A percentile compares a stretch with the other conserved stretches of the same genome.
These are phyloP conservation scores for Xylocampa areola DNA, from an alignment of 2,888 invertebrate genomes.

Conservation along the genomic window DNA sequence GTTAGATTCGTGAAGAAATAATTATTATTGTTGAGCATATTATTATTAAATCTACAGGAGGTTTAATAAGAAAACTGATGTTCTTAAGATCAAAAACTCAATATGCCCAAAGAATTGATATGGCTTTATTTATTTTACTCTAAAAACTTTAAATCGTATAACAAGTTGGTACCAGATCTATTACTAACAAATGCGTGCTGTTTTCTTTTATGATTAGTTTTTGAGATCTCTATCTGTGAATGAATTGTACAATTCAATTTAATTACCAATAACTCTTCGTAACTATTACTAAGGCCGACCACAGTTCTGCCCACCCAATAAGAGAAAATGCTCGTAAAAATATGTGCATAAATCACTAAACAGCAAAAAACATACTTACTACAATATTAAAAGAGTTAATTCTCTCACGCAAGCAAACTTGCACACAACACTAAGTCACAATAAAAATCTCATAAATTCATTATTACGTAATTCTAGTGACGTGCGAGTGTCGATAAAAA, in stretches of 20 bases:
- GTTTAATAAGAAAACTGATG: no score
- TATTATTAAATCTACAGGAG: no score
- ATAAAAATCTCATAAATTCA: slow-evolving; percentile 57
- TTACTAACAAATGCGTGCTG: no score
- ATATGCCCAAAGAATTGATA: no score
- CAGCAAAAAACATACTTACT: slow-evolving; percentile 39
- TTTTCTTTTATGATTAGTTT: no score
- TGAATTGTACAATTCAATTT: slow-evolving; percentile 10
- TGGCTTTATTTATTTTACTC: no score
- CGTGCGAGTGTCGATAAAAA: slow-evolving; percentile 64
- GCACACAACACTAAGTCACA: slow-evolving; percentile 23
- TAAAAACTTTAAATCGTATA: no score
- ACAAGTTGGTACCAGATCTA: no score
- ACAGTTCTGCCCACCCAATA: slow-evolving; percentile 22
- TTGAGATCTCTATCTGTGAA: no score
- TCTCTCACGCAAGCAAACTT: slow-evolving; percentile 42
- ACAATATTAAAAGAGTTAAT: slow-evolving; percentile 47
- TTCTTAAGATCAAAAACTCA: no score
- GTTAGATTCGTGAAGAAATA: no score
- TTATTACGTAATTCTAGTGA: slow-evolving; percentile 68
- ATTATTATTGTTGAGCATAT: no score
- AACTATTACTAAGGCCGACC: slow-evolving; percentile 4
- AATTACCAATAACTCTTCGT: slow-evolving; percentile 31
- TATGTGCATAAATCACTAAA: slow-evolving; percentile 42
- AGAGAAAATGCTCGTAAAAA: slow-evolving; percentile 45